A percentile compares a stretch with the other conserved stretches of the same genome.
Evolutionary conservation across 2,113 vertebrate species (phyloP).

Genomic region (Corythaixoides concolor): DNA sequence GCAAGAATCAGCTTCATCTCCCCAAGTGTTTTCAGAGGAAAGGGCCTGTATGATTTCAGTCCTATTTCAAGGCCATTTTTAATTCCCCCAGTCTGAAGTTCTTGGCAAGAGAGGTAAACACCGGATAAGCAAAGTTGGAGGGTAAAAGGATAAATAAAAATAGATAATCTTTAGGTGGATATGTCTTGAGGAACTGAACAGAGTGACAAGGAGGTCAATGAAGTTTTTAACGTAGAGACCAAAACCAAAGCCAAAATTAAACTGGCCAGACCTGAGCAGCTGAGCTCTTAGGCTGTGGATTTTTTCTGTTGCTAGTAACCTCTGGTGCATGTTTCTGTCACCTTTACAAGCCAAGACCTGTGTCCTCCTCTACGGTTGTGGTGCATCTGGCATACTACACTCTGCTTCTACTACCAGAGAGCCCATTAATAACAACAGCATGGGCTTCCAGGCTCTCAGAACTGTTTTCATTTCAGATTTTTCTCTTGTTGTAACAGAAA

Average conservation of each 20-base stretch:
- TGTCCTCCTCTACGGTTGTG: neutral
- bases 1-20: neutral
- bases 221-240: neutral
- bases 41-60: neutral
- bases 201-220: neutral
- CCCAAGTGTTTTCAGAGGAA: neutral
- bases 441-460: constrained; percentile 26
- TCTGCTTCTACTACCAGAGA: neutral
- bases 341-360: neutral
- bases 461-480: neutral
- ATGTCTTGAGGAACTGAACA: neutral
- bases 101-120: neutral
- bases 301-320: neutral
- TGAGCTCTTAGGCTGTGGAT: neutral
- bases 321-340: neutral
- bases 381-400: neutral
- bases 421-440: constrained; percentile 37
- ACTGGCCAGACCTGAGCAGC: neutral
- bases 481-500: neutral
- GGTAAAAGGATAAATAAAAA: neutral
- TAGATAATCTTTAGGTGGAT: neutral
- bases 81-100: neutral
- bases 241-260: neutral
- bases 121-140: neutral
- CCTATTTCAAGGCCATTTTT: neutral